Conservation (phyloP, 2,113 vertebrate species). For the Elephas maximus region DNA sequence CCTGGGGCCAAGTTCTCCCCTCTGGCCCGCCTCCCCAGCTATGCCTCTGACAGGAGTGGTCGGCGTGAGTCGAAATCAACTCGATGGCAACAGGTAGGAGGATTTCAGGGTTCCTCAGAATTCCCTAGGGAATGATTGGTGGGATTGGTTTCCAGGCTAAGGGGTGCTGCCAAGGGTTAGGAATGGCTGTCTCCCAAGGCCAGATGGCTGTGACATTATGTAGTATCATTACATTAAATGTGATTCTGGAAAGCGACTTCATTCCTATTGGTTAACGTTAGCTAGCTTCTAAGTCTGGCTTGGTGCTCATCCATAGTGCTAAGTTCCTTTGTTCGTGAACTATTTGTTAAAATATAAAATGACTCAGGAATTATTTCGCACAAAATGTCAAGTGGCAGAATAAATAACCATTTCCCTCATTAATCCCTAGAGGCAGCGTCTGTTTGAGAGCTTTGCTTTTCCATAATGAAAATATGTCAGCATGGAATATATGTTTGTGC, state of each 20-base stretch:
- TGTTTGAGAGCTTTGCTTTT: slow-evolving; percentile 77
- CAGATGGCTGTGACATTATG: background rate
- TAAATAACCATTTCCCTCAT: slow-evolving; percentile 80
- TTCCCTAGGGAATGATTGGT: background rate
- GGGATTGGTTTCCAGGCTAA: background rate
- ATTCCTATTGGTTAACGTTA: background rate
- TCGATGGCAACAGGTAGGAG: background rate
- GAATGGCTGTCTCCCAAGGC: background rate
- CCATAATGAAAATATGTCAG: slow-evolving; percentile 82
- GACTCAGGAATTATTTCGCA: slow-evolving; percentile 66
- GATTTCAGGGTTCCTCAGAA: background rate
- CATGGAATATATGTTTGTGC: slow-evolving; percentile 69
- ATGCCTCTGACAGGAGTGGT: background rate
- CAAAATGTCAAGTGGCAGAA: slow-evolving; percentile 73
- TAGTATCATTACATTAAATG: background rate
- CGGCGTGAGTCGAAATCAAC: background rate
- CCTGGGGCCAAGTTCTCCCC: too few species aligned
- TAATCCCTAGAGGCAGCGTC: slow-evolving; percentile 73
- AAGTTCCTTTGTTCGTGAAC: slow-evolving; percentile 57
- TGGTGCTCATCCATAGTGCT: background rate
- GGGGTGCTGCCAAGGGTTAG: background rate
- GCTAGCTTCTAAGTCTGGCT: slow-evolving; percentile 18
- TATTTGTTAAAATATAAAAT: slow-evolving; percentile 71
- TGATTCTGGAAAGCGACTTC: slow-evolving; percentile 17
- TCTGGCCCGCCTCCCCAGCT: too few species aligned